A percentile compares a stretch with the other conserved stretches of the same genome.
phyloP scores from a whole-genome alignment of 2,888 invertebrate genomes.

The Anarsia innoxiella region DNA sequence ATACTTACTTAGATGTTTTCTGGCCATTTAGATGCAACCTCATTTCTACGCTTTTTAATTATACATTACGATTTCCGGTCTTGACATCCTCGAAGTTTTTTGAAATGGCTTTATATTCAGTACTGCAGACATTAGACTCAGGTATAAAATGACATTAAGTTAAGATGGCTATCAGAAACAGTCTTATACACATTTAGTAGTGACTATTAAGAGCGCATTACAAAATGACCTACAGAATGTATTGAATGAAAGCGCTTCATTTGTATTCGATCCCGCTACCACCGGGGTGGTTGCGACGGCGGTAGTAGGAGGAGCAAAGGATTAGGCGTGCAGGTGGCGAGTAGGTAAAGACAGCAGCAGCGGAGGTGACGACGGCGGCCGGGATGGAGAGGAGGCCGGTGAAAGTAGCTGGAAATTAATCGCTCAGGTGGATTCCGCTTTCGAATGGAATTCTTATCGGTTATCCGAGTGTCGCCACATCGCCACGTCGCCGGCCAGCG shows the following conservation, averaged over 20 bases:
- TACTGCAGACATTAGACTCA: too few species aligned
- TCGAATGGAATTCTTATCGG: conserved; percentile 66
- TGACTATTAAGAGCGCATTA: too few species aligned
- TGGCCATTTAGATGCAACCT: conserved; percentile 29
- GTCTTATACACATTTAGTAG: too few species aligned
- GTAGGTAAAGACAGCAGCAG: not conserved
- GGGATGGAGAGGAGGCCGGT: conserved; percentile 36
- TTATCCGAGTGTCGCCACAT: conserved; percentile 41
- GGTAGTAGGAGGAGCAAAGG: too few species aligned
- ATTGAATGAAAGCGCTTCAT: too few species aligned
- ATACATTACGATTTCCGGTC: conserved; percentile 30
- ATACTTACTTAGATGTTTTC: conserved; percentile 1
- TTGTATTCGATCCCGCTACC: too few species aligned
- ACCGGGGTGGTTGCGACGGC: not conserved
- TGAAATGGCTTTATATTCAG: too few species aligned
- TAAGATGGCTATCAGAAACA: too few species aligned
- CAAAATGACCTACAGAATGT: too few species aligned
- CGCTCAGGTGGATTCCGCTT: conserved; percentile 65
- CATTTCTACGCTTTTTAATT: conserved; percentile 39
- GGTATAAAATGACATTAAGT: too few species aligned
- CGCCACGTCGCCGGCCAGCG: too few species aligned
- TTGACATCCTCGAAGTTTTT: conserved; percentile 4
- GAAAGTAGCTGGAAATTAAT: conserved; percentile 62
- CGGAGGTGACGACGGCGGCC: conserved; percentile 17
- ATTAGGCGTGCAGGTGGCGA: too few species aligned